Evolutionary conservation across 2,113 vertebrate species (phyloP).

Genomic region (Indicator maculatus): DNA sequence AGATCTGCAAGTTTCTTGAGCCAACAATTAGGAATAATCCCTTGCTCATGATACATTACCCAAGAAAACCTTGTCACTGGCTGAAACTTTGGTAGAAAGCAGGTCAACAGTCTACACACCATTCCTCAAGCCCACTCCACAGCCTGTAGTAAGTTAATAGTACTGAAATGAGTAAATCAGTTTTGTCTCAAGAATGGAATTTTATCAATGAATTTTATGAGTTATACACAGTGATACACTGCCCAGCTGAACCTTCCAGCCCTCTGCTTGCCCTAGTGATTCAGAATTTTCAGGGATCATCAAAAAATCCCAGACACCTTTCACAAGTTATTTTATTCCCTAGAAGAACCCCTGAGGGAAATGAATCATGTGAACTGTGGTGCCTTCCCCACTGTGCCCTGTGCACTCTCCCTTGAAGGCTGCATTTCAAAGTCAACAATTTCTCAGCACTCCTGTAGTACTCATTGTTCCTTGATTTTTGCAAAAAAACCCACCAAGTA

Average conservation of each 20-base stretch:
- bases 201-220: neutral
- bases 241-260: neutral
- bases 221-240: neutral
- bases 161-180: neutral
- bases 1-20: neutral
- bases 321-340: neutral
- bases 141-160: neutral
- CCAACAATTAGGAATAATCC: neutral
- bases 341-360: neutral
- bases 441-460: neutral
- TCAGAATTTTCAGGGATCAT: neutral
- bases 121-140: neutral
- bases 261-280: neutral
- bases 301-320: neutral
- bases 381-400: neutral
- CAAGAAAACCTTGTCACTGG: neutral
- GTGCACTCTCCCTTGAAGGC: neutral
- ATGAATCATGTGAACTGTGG: neutral
- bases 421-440: neutral
- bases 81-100: neutral
- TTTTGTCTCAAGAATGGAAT: neutral
- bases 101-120: neutral
- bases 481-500: neutral
- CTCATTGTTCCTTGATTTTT: slow-evolving; percentile 6
- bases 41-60: neutral